Percentiles rank a stretch among this genome's conserved stretches.
These are phyloP conservation scores for Semibalanus balanoides DNA, from an alignment of 1,140 invertebrate species.

Conservation along the genomic window DNA sequence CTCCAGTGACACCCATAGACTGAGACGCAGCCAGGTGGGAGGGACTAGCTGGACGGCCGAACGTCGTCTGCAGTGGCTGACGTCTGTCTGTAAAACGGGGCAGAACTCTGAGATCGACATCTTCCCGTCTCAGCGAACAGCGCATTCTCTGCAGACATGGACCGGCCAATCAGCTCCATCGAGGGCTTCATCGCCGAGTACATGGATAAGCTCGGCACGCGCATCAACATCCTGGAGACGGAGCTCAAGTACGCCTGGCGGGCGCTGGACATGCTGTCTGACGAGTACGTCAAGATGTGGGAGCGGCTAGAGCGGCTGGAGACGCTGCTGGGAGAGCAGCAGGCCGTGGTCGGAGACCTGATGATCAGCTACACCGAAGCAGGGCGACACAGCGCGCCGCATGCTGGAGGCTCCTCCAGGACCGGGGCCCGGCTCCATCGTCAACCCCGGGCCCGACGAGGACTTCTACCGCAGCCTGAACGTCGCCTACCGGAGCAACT, in stretches of 20 bases:
- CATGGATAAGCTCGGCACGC: constrained; percentile 72
- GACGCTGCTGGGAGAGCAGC: constrained; percentile 70
- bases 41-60: too few species aligned
- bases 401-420: constrained; percentile 10
- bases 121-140: too few species aligned
- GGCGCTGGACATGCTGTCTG: constrained; percentile 71
- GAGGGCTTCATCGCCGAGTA: constrained; percentile 53
- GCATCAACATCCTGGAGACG: constrained; percentile 70
- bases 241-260: constrained; percentile 83
- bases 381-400: neutral
- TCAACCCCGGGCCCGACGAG: constrained; percentile 54
- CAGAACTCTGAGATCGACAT: too few species aligned
- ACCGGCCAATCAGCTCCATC: constrained; percentile 5
- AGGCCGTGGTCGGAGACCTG: constrained; percentile 75
- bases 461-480: constrained; percentile 77
- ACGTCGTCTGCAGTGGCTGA: too few species aligned
- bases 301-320: constrained; percentile 81
- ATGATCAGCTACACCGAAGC: constrained; percentile 52
- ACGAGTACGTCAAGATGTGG: constrained; percentile 90
- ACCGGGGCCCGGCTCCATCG: too few species aligned
- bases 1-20: too few species aligned
- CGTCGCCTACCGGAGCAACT: constrained; percentile 64
- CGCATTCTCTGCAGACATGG: neutral
- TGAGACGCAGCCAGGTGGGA: too few species aligned
- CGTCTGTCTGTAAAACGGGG: too few species aligned